A percentile compares a stretch with the other conserved stretches of the same genome.
These are phyloP conservation scores for Pica pica DNA, from an alignment of 2,113 vertebrate genomes.

Conservation along the genomic window DNA sequence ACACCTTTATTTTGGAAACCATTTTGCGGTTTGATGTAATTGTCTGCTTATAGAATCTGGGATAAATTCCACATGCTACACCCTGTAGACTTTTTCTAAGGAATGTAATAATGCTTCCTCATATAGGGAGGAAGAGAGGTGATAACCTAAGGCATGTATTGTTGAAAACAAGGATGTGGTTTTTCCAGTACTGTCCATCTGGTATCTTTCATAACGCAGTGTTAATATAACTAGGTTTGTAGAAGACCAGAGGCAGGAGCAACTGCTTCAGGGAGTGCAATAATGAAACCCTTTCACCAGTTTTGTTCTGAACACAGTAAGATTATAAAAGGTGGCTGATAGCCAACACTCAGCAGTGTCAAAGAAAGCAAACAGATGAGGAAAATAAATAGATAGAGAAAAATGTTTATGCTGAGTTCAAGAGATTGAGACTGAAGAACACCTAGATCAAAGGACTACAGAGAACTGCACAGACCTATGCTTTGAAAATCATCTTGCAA, in stretches of 20 bases:
- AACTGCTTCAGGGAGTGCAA: slow-evolving; percentile 1
- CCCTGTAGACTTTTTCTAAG: neutral
- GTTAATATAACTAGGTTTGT: slow-evolving; percentile 14
- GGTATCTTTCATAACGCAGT: slow-evolving; percentile 2
- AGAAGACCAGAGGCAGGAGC: slow-evolving; percentile 33
- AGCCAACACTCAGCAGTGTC: neutral
- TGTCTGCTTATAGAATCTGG: neutral
- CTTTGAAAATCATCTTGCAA: neutral
- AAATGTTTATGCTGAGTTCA: neutral
- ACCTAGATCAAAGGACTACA: neutral
- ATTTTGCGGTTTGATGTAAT: neutral
- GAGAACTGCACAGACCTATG: neutral
- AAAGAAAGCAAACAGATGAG: neutral
- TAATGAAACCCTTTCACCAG: slow-evolving; percentile 13
- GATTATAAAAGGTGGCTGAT: neutral
- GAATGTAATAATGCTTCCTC: neutral
- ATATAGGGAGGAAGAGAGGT: neutral
- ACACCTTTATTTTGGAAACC: slow-evolving; percentile 1
- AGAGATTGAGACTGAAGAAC: neutral
- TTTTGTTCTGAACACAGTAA: slow-evolving; percentile 31
- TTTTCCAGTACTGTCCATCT: neutral
- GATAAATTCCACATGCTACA: neutral
- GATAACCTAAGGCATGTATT: neutral
- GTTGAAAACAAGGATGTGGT: slow-evolving; percentile 28
- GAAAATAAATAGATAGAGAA: neutral